phyloP scores from a whole-genome alignment of 2,113 vertebrate genomes.

The Xiphophorus maculatus region DNA sequence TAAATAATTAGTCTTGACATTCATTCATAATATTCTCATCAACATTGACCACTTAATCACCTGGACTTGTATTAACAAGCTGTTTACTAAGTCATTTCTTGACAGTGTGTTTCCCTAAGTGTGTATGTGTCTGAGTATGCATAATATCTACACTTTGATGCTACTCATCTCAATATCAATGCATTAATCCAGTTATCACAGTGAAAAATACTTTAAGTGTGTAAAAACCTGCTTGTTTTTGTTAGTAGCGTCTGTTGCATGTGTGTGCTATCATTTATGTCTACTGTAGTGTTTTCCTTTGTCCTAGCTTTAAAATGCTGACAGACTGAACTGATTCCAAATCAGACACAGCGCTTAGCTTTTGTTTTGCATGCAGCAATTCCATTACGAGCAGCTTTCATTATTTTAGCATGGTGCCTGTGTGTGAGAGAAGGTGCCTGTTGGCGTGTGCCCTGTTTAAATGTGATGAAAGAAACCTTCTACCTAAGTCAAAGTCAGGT shows the following conservation, averaged over 20 bases:
- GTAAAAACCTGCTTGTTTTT: slow-evolving; percentile 5
- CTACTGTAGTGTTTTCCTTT: slow-evolving; percentile 52
- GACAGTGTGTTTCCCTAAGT: slow-evolving; percentile 34
- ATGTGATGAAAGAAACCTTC: slow-evolving; percentile 76
- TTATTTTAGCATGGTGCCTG: slow-evolving; percentile 73
- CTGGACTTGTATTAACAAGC: slow-evolving; percentile 43
- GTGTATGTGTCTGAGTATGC: neutral
- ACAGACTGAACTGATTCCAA: slow-evolving; percentile 72
- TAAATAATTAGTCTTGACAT: slow-evolving; percentile 68
- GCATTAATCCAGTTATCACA: slow-evolving; percentile 9
- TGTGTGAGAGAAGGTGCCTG: slow-evolving; percentile 28
- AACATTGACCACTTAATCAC: slow-evolving; percentile 70
- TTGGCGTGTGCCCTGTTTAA: slow-evolving; percentile 64
- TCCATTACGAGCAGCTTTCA: slow-evolving; percentile 79
- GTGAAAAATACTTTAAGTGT: slow-evolving; percentile 12
- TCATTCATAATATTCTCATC: slow-evolving; percentile 72
- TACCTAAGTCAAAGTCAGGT: slow-evolving; percentile 75
- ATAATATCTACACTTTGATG: slow-evolving; percentile 1
- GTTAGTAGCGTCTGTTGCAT: neutral
- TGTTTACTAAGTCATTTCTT: slow-evolving; percentile 53
- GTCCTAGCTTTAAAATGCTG: slow-evolving; percentile 68
- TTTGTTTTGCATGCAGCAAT: slow-evolving; percentile 79
- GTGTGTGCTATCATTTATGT: slow-evolving; percentile 33
- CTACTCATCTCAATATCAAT: slow-evolving; percentile 5
- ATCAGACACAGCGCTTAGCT: slow-evolving; percentile 69